phyloP scores from a whole-genome alignment of 1,140 invertebrate genomes.

The Uloborus diversus region DNA sequence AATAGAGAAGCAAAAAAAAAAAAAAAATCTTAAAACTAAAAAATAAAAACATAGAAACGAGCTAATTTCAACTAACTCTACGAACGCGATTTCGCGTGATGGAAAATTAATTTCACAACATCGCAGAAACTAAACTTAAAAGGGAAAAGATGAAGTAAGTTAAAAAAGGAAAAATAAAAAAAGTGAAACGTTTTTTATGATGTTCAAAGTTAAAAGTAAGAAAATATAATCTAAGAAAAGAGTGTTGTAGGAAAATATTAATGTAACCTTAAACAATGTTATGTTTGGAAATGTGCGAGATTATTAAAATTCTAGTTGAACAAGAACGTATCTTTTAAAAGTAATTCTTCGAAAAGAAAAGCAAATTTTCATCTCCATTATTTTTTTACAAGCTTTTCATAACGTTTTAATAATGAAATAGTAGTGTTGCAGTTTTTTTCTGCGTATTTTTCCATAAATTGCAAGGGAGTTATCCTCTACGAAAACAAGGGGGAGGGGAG shows the following conservation, averaged over 20 bases:
- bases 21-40: too few species aligned
- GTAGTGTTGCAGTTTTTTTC: too few species aligned
- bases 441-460: too few species aligned
- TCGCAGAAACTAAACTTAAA: neutral
- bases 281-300: neutral
- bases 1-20: too few species aligned
- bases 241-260: neutral
- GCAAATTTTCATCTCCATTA: too few species aligned
- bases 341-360: too few species aligned
- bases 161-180: neutral
- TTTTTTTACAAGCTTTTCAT: too few species aligned
- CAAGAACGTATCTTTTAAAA: too few species aligned
- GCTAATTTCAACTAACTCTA: neutral
- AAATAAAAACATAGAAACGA: too few species aligned
- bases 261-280: neutral
- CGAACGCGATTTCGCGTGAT: slow-evolving; percentile 3
- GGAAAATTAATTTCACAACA: slow-evolving; percentile 10
- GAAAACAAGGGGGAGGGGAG: too few species aligned
- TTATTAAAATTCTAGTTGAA: neutral
- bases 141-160: neutral
- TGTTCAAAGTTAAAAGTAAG: neutral
- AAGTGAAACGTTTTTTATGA: neutral
- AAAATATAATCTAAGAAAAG: neutral
- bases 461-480: too few species aligned
- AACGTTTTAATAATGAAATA: too few species aligned